Percentiles rank a stretch among this genome's conserved stretches.
Evolutionary conservation across 2,797 vertebrate species (phyloP).

Genomic region (Sphenopsis melanotis): DNA sequence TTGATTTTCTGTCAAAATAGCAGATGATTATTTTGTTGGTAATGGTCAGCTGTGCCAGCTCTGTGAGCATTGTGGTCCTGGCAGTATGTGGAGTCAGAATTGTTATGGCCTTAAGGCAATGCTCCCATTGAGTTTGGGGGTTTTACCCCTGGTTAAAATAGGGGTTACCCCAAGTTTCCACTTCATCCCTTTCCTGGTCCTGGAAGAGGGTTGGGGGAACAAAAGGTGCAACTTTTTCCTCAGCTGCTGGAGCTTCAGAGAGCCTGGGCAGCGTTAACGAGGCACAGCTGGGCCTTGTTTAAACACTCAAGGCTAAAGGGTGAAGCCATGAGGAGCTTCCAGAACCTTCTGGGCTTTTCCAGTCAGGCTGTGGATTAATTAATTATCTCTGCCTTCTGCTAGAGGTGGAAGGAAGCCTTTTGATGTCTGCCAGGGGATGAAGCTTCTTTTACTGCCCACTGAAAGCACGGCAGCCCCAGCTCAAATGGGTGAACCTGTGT

Average conservation of each 20-base stretch:
- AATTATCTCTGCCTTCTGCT: background rate
- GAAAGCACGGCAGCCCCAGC: background rate
- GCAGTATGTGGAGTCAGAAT: background rate
- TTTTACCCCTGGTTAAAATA: background rate
- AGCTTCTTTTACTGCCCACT: background rate
- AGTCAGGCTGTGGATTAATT: background rate
- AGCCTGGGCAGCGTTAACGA: accelerated
- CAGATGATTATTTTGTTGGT: background rate
- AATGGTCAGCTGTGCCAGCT: background rate
- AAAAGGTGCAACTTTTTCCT: background rate
- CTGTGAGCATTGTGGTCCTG: background rate
- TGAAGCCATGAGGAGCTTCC: background rate
- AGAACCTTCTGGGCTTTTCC: background rate
- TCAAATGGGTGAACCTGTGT: background rate
- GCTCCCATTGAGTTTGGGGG: background rate
- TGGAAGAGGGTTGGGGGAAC: background rate
- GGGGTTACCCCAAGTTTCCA: background rate
- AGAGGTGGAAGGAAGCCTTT: background rate
- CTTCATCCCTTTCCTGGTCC: background rate
- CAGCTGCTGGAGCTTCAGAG: background rate
- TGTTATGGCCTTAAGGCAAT: background rate
- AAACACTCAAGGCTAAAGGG: background rate
- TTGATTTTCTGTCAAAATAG: constrained; percentile 38
- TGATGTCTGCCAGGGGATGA: background rate
- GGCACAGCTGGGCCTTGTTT: background rate